phyloP scores from a whole-genome alignment of 2,888 invertebrate genomes.

The Buathra laborator region DNA sequence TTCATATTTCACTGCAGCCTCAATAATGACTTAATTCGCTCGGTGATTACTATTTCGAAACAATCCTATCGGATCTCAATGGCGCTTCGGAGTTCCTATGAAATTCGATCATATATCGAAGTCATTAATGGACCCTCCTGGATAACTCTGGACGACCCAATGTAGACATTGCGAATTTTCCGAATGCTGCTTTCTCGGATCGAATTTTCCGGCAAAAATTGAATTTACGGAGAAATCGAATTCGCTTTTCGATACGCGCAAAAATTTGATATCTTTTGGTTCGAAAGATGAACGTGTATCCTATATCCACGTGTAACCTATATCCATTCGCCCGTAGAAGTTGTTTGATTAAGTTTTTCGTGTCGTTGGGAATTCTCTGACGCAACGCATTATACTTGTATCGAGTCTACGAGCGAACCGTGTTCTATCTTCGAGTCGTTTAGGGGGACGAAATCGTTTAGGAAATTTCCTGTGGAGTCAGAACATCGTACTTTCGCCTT shows the following conservation, averaged over 20 bases:
- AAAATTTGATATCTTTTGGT: not conserved
- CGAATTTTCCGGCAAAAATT: no score
- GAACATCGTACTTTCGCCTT: not conserved
- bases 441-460: not conserved
- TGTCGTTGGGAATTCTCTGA: not conserved
- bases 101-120: not conserved
- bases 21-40: not conserved
- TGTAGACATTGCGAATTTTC: not conserved
- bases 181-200: not conserved
- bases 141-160: not conserved
- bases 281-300: not conserved
- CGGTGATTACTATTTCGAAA: not conserved
- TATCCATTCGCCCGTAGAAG: not conserved
- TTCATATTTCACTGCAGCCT: not conserved
- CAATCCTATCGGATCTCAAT: not conserved
- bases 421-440: not conserved
- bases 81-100: not conserved
- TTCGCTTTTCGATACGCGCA: not conserved
- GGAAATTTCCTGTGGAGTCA: conserved; percentile 7
- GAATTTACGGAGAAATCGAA: no score
- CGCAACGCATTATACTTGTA: not conserved
- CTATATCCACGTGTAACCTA: no score
- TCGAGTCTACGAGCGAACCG: not conserved
- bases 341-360: not conserved
- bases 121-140: not conserved